These are phyloP conservation scores for Drosophila kanapiae DNA, from an alignment of 1,140 invertebrate species.

Conservation along the genomic window DNA sequence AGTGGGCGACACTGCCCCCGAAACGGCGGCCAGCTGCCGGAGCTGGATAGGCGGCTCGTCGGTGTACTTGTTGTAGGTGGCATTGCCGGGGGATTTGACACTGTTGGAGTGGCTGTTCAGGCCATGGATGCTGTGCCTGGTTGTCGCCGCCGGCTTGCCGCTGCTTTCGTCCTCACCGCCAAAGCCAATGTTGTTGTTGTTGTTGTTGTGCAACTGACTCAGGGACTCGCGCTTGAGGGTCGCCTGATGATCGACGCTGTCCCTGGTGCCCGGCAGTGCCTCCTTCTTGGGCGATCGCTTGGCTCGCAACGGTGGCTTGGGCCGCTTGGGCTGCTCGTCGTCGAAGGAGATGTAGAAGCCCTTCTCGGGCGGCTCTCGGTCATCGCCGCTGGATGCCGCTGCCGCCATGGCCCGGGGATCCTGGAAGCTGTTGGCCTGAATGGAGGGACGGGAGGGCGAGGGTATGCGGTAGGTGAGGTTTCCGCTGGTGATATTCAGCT, in stretches of 20 bases:
- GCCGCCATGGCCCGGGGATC: conserved; percentile 71
- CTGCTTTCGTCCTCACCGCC: conserved; percentile 51
- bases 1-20: conserved; percentile 38
- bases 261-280: conserved; percentile 75
- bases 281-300: conserved; percentile 93
- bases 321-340: conserved; percentile 93
- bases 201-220: conserved; percentile 85
- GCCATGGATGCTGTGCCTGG: conserved; percentile 56
- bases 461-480: conserved; percentile 95
- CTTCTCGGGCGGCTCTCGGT: conserved; percentile 89
- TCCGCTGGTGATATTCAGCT: conserved; percentile 93
- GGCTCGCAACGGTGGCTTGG: conserved; percentile 93
- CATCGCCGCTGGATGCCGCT: conserved; percentile 57
- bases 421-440: conserved; percentile 91
- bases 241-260: conserved; percentile 76
- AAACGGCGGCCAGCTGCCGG: conserved; percentile 55
- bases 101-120: conserved; percentile 49
- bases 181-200: conserved; percentile 52
- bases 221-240: conserved; percentile 85
- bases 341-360: conserved; percentile 98
- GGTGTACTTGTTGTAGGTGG: conserved; percentile 83
- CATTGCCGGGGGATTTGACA: conserved; percentile 68
- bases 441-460: conserved; percentile 90
- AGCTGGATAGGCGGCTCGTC: conserved; percentile 79
- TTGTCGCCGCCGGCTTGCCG: conserved; percentile 22